Evolutionary conservation across 2,797 vertebrate species (phyloP).

Genomic region (Pseudochirops cupreus): DNA sequence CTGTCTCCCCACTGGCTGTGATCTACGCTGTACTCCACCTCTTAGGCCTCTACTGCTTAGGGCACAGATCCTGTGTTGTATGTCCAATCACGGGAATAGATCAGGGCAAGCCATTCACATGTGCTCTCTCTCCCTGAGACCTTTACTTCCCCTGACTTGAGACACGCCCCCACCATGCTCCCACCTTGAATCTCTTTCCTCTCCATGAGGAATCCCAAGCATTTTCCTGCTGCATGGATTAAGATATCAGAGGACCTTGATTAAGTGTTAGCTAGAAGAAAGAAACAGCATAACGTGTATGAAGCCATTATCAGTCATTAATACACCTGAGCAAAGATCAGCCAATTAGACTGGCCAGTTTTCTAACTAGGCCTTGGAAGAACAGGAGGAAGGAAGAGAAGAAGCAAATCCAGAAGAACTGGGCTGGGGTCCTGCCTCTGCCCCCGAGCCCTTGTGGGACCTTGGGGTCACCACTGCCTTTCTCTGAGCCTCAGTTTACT

Average conservation of each 20-base stretch:
- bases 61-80: not conserved
- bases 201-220: not conserved
- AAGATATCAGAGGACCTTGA: not conserved
- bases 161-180: no score
- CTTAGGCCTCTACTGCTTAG: not conserved
- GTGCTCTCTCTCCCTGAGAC: not conserved
- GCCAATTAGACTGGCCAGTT: not conserved
- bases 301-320: not conserved
- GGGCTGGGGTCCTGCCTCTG: not conserved
- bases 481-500: not conserved
- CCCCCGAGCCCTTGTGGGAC: not conserved
- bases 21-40: not conserved
- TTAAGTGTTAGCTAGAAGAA: not conserved
- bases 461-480: not conserved
- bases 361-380: not conserved
- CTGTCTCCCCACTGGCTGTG: not conserved
- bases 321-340: not conserved
- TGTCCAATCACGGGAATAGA: not conserved
- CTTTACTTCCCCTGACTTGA: not conserved
- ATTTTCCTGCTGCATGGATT: accelerated
- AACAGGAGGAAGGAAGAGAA: not conserved
- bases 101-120: not conserved
- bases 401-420: not conserved
- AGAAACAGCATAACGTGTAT: not conserved
- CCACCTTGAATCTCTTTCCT: not conserved